Base-by-base conservation (phyloP, 2,113 vertebrate genomes). In the Clarias batrachus region DNA sequence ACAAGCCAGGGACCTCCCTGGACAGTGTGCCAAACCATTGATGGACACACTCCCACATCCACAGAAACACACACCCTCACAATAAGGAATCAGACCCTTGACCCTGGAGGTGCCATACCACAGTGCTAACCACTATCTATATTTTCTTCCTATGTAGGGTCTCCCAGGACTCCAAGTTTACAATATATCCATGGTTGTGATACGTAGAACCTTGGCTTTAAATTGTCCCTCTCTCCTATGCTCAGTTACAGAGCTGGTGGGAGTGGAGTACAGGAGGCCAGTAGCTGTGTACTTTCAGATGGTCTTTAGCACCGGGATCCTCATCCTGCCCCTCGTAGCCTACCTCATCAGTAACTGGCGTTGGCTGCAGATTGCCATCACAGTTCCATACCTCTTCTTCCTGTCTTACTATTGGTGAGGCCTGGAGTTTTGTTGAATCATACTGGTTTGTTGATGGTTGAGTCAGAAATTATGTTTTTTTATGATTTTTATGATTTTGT, bases 241-340 rank as follows among this genome's bases (percentile, higher is more conserved):
- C 27, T 90, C 90, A 99, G 98, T 99, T 91, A 99, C 97, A 0
- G 98, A 99, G 93, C 93, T 99, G 0, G 97, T 99, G 27, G 98
- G 97, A 0, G 97, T 98, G 10, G 96, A 97, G 89, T 96, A 95
- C 92, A 93, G 98, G 80, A 93, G 96, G 59, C 96, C 95, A 0
- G 95, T 98, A 86, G 98, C 97, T 33, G 95, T 99, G 0, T 62
- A 96, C 57, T 97, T 97, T 91, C 98, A 99, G 93, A 97, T 98
- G 86, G 96, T 97, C 93, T 99, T 98, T 94, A 98, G 97, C 0
- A 63, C 97, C 1, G 98, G 97, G 80, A 93, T 98, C 90, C 96
- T 99, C 87, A 82, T 98, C 87, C 96, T 99, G 54, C 96, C 98
- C 80, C 96, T 97, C 91, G 94, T 99, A 25, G 96, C 98, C 16